Conservation (phyloP, 2,113 vertebrate species). For the Progne subis region DNA sequence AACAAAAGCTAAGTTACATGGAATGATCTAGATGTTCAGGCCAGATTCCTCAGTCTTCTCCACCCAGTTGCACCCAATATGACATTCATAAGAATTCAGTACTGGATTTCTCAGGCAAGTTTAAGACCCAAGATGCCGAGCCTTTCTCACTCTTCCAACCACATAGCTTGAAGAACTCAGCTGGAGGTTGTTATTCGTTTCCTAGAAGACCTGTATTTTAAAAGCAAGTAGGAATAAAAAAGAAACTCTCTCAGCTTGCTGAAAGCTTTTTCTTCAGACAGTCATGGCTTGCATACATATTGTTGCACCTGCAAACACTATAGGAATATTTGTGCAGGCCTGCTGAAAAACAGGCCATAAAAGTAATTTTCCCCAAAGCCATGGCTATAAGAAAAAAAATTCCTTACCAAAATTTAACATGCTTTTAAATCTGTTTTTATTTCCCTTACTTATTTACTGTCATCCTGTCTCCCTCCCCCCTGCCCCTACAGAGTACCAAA, state of each 20-base stretch:
- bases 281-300: background rate
- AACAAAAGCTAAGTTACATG: background rate
- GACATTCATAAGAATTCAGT: background rate
- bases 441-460: constrained; percentile 35
- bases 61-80: background rate
- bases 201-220: constrained; percentile 13
- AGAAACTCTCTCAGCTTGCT: background rate
- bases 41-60: background rate
- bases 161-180: background rate
- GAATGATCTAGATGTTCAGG: background rate
- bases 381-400: constrained; percentile 8
- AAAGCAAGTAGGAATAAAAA: constrained; percentile 3
- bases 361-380: constrained; percentile 42
- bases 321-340: background rate
- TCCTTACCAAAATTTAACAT: constrained; percentile 17
- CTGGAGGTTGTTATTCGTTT: constrained; percentile 24
- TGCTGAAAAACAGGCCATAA: constrained; percentile 20
- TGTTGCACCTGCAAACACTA: constrained; percentile 15
- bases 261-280: constrained; percentile 14
- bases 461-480: background rate
- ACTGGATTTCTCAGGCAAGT: background rate
- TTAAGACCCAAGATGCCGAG: background rate
- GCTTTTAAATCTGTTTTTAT: constrained; percentile 46
- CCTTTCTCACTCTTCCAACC: background rate
- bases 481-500: background rate